phyloP scores from a whole-genome alignment of 2,888 invertebrate genomes.

The Watsonalla cultraria region DNA sequence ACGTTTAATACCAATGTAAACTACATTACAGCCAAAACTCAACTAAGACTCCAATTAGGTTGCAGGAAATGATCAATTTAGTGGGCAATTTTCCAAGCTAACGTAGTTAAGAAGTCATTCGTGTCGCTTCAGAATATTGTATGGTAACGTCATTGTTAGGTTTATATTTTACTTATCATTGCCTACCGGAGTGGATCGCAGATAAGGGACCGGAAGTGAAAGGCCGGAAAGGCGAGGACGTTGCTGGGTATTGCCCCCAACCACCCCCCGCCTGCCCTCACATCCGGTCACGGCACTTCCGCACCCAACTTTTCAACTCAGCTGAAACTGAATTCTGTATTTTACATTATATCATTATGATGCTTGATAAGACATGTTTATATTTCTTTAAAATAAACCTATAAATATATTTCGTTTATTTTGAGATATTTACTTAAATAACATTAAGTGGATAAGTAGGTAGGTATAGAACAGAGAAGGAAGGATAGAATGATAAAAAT shows the following conservation, averaged over 20 bases:
- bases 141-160: background rate
- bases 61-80: too few species aligned
- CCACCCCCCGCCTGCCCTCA: constrained; percentile 21
- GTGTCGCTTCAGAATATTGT: background rate
- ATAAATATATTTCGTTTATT: too few species aligned
- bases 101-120: background rate
- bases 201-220: constrained; percentile 47
- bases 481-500: too few species aligned
- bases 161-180: constrained; percentile 10
- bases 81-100: too few species aligned
- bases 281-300: constrained; percentile 54
- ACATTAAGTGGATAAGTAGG: too few species aligned
- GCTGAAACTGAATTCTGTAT: constrained; percentile 22
- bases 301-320: constrained; percentile 36
- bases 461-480: too few species aligned
- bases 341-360: background rate
- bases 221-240: constrained; percentile 50
- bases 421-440: too few species aligned
- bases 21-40: too few species aligned
- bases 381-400: too few species aligned
- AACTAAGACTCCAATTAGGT: too few species aligned
- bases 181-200: constrained; percentile 23
- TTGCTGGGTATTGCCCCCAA: constrained; percentile 38
- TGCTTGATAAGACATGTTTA: background rate
- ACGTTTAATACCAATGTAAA: too few species aligned